These are phyloP conservation scores for Zoanthus solanderi DNA, from an alignment of 92 coral and sea anemone species.

Conservation along the genomic window DNA sequence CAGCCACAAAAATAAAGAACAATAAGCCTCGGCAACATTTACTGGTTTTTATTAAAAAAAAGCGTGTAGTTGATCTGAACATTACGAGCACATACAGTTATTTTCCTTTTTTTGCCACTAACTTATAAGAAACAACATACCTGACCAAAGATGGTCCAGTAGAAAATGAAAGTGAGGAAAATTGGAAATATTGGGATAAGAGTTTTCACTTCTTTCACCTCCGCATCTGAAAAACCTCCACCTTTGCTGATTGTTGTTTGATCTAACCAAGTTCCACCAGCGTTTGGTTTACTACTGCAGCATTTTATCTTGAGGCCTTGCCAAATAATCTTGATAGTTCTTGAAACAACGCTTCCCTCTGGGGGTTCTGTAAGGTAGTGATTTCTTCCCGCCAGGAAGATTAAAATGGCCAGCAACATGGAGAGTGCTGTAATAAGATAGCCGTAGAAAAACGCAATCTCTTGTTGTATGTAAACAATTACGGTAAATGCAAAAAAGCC, in stretches of 20 bases:
- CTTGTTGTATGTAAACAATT: conserved; percentile 78
- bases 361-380: conserved; percentile 56
- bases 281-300: not conserved
- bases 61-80: too few relatives aligned
- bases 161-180: conserved; percentile 15
- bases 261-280: not conserved
- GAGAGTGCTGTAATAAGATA: conserved; percentile 66
- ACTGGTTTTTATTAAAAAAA: too few relatives aligned
- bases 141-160: conserved; percentile 28
- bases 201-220: conserved; percentile 13
- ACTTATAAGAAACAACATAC: not conserved
- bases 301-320: conserved; percentile 19
- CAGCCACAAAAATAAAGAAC: too few relatives aligned
- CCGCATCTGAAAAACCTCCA: conserved; percentile 15
- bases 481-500: conserved; percentile 66
- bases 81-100: too few relatives aligned
- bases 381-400: conserved; percentile 67
- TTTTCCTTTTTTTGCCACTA: too few relatives aligned
- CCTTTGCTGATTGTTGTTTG: conserved; percentile 3
- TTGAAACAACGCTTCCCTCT: conserved; percentile 56
- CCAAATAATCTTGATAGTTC: conserved; percentile 56
- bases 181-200: conserved; percentile 19
- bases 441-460: conserved; percentile 71
- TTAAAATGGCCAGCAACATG: conserved; percentile 47
- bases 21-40: too few relatives aligned